Evolutionary conservation across 2,797 vertebrate genomes (phyloP).

Genomic region (Catamblyrhynchus diadema): DNA sequence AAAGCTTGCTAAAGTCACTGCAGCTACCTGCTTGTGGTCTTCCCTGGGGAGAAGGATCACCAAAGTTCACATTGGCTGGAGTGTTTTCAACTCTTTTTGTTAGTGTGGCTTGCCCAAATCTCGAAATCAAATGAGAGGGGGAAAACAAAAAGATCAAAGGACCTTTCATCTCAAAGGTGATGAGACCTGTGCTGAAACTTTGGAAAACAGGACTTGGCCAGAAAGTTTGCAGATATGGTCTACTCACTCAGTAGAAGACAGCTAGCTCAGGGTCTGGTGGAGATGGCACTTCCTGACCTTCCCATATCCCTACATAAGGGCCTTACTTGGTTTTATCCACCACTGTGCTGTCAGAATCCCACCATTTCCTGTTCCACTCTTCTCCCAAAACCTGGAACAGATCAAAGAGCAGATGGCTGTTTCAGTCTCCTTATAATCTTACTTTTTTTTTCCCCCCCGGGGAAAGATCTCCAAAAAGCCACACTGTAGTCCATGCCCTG

Average conservation of each 20-base stretch:
- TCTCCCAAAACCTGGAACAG: neutral
- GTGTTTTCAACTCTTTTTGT: neutral
- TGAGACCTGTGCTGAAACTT: rapidly evolving
- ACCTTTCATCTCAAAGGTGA: neutral
- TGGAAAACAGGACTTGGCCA: neutral
- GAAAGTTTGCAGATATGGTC: neutral
- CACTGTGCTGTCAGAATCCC: rapidly evolving
- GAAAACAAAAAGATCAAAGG: neutral
- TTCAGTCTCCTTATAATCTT: neutral
- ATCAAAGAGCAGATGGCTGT: rapidly evolving
- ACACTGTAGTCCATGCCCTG: rapidly evolving
- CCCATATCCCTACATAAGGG: rapidly evolving
- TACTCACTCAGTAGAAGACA: neutral
- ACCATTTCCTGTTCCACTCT: neutral
- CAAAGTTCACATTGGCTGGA: neutral
- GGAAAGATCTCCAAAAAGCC: neutral
- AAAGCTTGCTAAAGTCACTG: neutral
- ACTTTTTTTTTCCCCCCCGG: rapidly evolving
- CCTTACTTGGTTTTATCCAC: neutral
- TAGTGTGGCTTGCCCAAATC: neutral
- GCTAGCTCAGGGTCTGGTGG: rapidly evolving
- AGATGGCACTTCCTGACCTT: neutral
- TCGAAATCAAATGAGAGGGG: neutral
- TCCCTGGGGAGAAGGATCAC: neutral
- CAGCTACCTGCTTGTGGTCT: neutral